A percentile compares a stretch with the other conserved stretches of the same genome.
These are phyloP conservation scores for Thamnophis elegans DNA, from an alignment of 2,797 vertebrate species.

Conservation along the genomic window DNA sequence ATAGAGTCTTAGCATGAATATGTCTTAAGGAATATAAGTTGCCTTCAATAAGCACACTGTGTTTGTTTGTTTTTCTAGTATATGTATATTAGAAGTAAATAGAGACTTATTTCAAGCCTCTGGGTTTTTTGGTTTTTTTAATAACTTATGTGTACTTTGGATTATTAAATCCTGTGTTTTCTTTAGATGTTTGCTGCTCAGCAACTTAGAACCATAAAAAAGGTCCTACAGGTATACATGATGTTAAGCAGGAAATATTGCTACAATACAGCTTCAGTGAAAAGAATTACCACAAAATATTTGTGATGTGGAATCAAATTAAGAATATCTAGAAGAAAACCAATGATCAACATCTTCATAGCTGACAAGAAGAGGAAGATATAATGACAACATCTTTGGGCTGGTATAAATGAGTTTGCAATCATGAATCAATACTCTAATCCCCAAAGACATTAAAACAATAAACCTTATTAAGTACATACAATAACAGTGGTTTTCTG, in stretches of 20 bases:
- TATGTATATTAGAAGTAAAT: neutral
- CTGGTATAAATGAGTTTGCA: constrained; percentile 12
- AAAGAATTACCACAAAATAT: constrained; percentile 21
- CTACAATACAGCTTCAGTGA: constrained; percentile 14
- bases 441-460: constrained; percentile 19
- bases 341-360: neutral
- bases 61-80: neutral
- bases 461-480: constrained; percentile 28
- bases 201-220: constrained; percentile 16
- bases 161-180: constrained; percentile 11
- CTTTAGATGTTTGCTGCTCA: constrained; percentile 13
- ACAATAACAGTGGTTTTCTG: neutral
- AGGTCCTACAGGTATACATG: constrained; percentile 6
- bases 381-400: constrained; percentile 1
- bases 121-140: constrained; percentile 4
- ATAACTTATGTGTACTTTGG: constrained; percentile 13
- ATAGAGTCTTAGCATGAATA: neutral
- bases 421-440: constrained; percentile 22
- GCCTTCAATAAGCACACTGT: neutral
- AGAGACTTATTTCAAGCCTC: neutral
- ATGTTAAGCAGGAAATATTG: constrained; percentile 35
- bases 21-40: neutral
- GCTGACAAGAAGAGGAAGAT: constrained; percentile 1
- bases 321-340: constrained; percentile 29
- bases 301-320: neutral